Evolutionary conservation across 1,140 invertebrate genomes (phyloP), one percentile per base, ranked within the genome.

Genomic region (Tribolium castaneum): DNA sequence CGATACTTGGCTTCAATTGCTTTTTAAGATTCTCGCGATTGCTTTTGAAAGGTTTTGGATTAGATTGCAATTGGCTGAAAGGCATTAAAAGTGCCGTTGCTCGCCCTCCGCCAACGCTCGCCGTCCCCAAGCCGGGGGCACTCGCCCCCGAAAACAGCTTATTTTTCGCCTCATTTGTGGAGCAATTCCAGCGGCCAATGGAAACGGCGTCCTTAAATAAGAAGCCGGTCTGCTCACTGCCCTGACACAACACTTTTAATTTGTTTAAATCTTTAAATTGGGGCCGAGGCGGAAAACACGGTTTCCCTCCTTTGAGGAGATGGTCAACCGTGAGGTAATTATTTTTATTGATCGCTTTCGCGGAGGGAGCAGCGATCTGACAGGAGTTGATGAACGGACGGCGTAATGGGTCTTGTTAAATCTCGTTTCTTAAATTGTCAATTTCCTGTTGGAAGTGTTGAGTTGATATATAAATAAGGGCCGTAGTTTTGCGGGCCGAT

Each of bases 91-190:
- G 81, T 80, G 80, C 80, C 79, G 70, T 78, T 80, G 76, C 79
- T 77, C 59, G 71, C 74, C 62, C 76, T 52, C 49, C 51, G 51
- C 51, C 19, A 50, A 12, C 59, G 0, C 52, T 22, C 16, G 14
- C 10, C 7, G 6, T 62, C 56, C 56, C 56, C 56, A 13, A n/a
- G 1, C 56, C 2, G 59, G 59, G 30, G 30, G 34, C 54, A 59
- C 19, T 75, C 77, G 51, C 78, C 79, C 77, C 79, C 76, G 49
- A 74, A 80, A 83, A 83, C 78, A 83, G 83, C 81, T 83, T 83
- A 84, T 84, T 84, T 84, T 83, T 83, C 83, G 83, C 79, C 82
- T 83, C 83, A 84, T 84, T 84, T 84, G 81, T 79, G 79, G 76
- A 76, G 81, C 78, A 79, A 82, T 82, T 82, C 75, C 79, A 76